These are phyloP conservation scores for Philotrypesis tridentata DNA, from an alignment of 1,140 invertebrate species.

Conservation along the genomic window DNA sequence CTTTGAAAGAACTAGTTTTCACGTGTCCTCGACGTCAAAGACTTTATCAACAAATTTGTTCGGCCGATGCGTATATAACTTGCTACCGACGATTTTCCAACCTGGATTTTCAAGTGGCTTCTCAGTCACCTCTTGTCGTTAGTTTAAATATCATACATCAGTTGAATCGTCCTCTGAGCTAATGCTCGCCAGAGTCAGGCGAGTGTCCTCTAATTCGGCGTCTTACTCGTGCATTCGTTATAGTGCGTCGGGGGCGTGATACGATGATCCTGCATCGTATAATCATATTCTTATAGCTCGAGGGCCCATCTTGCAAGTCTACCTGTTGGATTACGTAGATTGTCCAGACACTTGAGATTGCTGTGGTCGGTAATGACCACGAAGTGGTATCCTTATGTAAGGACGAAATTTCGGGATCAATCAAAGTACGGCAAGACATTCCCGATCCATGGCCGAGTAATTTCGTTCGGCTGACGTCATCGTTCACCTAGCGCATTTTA, in stretches of 20 bases:
- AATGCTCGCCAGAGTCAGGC: too few species aligned
- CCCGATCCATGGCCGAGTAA: too few species aligned
- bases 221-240: conserved; percentile 22
- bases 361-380: too few species aligned
- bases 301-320: too few species aligned
- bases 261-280: conserved; percentile 10
- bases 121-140: not conserved
- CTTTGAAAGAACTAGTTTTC: not conserved
- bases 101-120: not conserved
- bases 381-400: too few species aligned
- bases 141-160: too few species aligned
- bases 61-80: too few species aligned
- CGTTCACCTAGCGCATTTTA: not conserved
- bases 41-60: not conserved
- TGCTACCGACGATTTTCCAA: not conserved
- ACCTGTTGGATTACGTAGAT: conserved; percentile 12
- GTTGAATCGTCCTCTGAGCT: too few species aligned
- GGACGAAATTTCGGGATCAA: too few species aligned
- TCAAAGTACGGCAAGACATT: too few species aligned
- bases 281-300: conserved; percentile 22
- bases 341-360: too few species aligned
- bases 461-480: too few species aligned
- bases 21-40: not conserved
- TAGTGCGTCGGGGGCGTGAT: conserved; percentile 21
- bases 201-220: not conserved